phyloP scores from a whole-genome alignment of 2,797 vertebrate genomes.

The Xenentodon cancila region DNA sequence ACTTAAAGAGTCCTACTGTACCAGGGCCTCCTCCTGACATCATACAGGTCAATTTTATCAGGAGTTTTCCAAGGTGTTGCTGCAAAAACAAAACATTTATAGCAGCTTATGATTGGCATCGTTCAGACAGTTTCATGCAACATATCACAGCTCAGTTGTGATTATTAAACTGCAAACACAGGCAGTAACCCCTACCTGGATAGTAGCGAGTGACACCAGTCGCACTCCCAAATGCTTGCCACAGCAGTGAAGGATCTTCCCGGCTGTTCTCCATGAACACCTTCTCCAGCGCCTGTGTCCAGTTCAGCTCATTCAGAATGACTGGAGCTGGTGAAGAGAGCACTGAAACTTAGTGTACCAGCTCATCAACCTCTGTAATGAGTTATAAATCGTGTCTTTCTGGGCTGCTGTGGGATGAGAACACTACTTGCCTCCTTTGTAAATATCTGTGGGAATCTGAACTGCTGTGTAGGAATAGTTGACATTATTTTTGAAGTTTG shows the following conservation, averaged over 20 bases:
- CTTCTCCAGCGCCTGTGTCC: conserved; percentile 93
- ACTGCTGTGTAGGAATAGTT: conserved; percentile 98
- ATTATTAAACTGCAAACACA: neutral
- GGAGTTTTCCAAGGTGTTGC: conserved; percentile 96
- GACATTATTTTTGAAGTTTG: conserved; percentile 97
- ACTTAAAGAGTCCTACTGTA: conserved; percentile 64
- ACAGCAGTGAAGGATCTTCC: conserved; percentile 91
- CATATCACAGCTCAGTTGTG: too few species aligned
- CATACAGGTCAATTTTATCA: conserved; percentile 97
- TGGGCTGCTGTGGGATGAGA: neutral
- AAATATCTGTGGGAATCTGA: conserved; percentile 99
- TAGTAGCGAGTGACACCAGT: conserved; percentile 96
- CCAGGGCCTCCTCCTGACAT: conserved; percentile 96
- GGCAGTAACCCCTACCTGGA: conserved; percentile 72
- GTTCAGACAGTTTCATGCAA: neutral
- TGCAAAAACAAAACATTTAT: conserved; percentile 50
- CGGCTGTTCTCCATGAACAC: conserved; percentile 94
- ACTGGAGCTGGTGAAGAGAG: conserved; percentile 85
- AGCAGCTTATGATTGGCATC: too few species aligned
- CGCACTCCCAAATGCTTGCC: conserved; percentile 97
- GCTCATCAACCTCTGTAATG: neutral
- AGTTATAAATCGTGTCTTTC: neutral
- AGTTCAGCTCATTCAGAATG: conserved; percentile 95
- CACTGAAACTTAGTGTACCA: neutral
- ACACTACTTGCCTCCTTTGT: conserved; percentile 93